Base-by-base conservation (phyloP, 1,140 invertebrate genomes). In the Magallana ariakensis region DNA sequence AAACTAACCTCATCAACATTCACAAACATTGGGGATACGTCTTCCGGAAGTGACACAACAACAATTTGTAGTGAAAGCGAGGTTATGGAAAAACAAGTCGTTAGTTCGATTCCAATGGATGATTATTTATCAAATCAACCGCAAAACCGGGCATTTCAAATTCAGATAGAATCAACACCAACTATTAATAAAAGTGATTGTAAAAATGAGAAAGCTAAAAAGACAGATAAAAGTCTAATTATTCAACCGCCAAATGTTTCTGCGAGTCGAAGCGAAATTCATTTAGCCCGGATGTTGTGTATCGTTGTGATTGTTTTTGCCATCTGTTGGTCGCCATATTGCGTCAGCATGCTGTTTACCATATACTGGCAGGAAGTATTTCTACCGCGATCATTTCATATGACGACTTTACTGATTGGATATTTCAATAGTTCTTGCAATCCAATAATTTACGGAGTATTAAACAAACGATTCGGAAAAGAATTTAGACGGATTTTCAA, bases 401-500 rank as follows among this genome's bases (percentile, higher is more conserved):
- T 83, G 80, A 46, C 58, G 55, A 80, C 86, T 46, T 55, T 87
- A 33, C 16, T 87, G 22, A 87, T 87, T 33, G 86, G 86, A 53
- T 87, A 87, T 55, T 58, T 84, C 4, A 87, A 87, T 19, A 84
- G 86, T 19, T 84, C 54, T 22, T 83, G 81, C 13, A 87, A 87
- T 80, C 86, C 86, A 53, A 84, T 87, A 22, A 87, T 87, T 53
- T 87, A 87, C 53, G 86, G 86, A 46, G 33, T 87, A n/a, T n/a
- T 87, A 8, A 87, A 87, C n/a, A 87, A 70, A 53, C 54, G 82
- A 46, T 87, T 87, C 80, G 53, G 57, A 83, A 60, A 83, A 6
- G 75, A 80, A 22, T 85, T 57, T 46, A 46, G 66, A 55, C 22
- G 58, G 26, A 75, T 85, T 55, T 19, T 75, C 26, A 80, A 66